phyloP scores from a whole-genome alignment of 1,140 invertebrate genomes.

The Drosophila triauraria region DNA sequence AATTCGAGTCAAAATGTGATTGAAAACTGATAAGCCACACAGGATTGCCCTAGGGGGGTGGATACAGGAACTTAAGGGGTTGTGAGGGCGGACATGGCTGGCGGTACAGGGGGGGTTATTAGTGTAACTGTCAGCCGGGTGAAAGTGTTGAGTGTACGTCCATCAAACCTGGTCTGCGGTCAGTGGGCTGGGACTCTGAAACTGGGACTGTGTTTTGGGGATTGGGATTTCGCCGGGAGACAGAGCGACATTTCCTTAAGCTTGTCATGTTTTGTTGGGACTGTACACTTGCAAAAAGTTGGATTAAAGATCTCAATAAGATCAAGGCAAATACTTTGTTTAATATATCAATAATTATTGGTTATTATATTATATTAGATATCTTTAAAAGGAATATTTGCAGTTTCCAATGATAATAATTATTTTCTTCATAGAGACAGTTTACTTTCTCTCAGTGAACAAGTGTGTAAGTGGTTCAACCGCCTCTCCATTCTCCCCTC shows the following conservation, averaged over 20 bases:
- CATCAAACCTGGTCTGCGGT: constrained; percentile 70
- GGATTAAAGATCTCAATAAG: neutral
- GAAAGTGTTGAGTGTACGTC: constrained; percentile 80
- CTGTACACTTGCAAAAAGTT: constrained; percentile 29
- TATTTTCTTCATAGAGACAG: too few species aligned
- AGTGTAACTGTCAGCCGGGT: constrained; percentile 76
- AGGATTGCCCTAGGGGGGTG: constrained; percentile 37
- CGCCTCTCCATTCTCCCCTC: neutral
- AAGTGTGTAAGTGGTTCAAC: neutral
- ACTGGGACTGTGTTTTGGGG: neutral
- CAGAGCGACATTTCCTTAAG: neutral
- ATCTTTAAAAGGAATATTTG: too few species aligned
- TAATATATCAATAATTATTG: too few species aligned
- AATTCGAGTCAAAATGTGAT: constrained; percentile 78
- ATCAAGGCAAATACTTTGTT: neutral
- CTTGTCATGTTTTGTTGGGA: constrained; percentile 22
- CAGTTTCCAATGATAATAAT: too few species aligned
- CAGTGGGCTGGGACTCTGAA: neutral
- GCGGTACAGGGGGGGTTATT: constrained; percentile 49
- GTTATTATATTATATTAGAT: too few species aligned
- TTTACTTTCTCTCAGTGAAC: constrained; percentile 18
- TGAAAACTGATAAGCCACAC: constrained; percentile 78
- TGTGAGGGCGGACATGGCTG: neutral
- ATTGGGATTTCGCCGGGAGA: neutral
- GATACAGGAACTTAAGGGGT: neutral